These are phyloP conservation scores for Silurus meridionalis DNA, from an alignment of 2,113 vertebrate genomes.

Conservation along the genomic window DNA sequence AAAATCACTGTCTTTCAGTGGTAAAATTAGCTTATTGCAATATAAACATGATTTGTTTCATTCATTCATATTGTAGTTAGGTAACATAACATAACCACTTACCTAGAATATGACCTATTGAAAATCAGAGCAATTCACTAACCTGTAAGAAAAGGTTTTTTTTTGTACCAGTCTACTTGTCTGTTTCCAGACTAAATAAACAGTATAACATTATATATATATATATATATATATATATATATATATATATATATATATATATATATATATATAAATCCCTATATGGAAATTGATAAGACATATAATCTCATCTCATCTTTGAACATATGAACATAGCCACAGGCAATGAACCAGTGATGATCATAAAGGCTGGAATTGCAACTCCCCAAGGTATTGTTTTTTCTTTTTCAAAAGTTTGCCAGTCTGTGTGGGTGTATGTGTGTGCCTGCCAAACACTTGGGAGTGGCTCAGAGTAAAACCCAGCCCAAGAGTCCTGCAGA, in stretches of 20 bases:
- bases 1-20: background rate
- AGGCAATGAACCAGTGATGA: slow-evolving; percentile 16
- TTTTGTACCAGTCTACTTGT: background rate
- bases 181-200: slow-evolving; percentile 3
- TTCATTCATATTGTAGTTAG: background rate
- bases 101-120: background rate
- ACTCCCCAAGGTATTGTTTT: slow-evolving; percentile 55
- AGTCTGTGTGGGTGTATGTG: slow-evolving; percentile 60
- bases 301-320: slow-evolving; percentile 39
- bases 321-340: slow-evolving; percentile 41
- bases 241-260: no score
- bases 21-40: background rate
- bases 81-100: no score
- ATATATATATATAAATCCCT: background rate
- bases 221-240: no score
- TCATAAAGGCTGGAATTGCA: slow-evolving; percentile 58
- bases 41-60: background rate
- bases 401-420: slow-evolving; percentile 45
- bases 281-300: slow-evolving; percentile 35
- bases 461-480: slow-evolving; percentile 70
- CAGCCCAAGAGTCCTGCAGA: slow-evolving; percentile 62
- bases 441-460: slow-evolving; percentile 67
- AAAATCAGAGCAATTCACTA: background rate
- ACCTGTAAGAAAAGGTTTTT: background rate
- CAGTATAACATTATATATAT: no score